Conservation (phyloP, 2,888 invertebrate species). For the Cheilosia vernalis region DNA sequence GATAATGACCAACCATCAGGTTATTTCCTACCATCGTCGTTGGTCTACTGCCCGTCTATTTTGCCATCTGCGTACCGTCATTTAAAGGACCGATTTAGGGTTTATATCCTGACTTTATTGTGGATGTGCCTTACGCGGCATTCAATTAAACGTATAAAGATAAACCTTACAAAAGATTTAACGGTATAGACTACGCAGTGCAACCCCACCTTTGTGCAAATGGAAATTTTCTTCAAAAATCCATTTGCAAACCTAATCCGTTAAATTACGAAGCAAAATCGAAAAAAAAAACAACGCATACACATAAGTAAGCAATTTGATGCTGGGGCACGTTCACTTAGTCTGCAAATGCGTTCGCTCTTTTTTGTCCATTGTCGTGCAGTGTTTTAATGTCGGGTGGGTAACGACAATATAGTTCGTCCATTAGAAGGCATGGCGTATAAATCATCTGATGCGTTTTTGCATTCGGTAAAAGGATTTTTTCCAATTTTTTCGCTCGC, state of each 20-base stretch:
- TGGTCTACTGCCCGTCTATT: background rate
- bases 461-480: constrained; percentile 53
- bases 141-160: constrained; percentile 8
- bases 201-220: background rate
- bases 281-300: constrained; percentile 10
- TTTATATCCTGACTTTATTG: constrained; percentile 19
- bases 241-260: constrained; percentile 50
- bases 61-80: background rate
- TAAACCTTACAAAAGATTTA: background rate
- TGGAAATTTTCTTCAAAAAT: constrained; percentile 31
- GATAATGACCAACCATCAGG: constrained; percentile 40
- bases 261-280: constrained; percentile 20
- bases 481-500: constrained; percentile 13
- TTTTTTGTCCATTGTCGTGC: constrained; percentile 14
- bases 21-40: constrained; percentile 5
- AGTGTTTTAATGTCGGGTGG: constrained; percentile 19
- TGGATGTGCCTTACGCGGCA: background rate
- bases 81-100: constrained; percentile 27
- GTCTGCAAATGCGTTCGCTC: constrained; percentile 49
- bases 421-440: constrained; percentile 40
- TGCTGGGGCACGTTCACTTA: constrained; percentile 46
- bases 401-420: constrained; percentile 37
- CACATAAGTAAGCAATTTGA: constrained; percentile 48
- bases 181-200: background rate
- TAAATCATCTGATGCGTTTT: constrained; percentile 56